Conservation (phyloP, 2,113 vertebrate genomes). For the Nymphicus hollandicus region DNA sequence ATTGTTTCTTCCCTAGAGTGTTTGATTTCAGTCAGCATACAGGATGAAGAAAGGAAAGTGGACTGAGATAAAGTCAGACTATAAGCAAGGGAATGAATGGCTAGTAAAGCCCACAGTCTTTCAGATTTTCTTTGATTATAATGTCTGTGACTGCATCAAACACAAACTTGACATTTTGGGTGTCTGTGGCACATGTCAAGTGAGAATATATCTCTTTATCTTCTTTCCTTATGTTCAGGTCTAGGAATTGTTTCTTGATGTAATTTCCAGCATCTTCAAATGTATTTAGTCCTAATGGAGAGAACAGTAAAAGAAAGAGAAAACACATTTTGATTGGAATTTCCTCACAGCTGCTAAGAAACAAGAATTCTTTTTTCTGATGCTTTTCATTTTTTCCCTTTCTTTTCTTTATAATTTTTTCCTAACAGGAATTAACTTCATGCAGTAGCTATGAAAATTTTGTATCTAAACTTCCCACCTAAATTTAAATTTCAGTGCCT, state of each 20-base stretch:
- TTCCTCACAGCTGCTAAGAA: not conserved
- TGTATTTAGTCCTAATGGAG: conserved; percentile 72
- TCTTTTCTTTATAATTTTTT: rapidly evolving
- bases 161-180: conserved; percentile 79
- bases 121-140: conserved; percentile 83
- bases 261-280: conserved; percentile 80
- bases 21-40: not conserved
- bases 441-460: not conserved
- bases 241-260: conserved; percentile 78
- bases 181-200: conserved; percentile 79
- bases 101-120: conserved; percentile 80
- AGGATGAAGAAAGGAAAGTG: not conserved
- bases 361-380: not conserved
- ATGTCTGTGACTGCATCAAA: conserved; percentile 82
- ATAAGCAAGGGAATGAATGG: not conserved
- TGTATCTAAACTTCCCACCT: not conserved
- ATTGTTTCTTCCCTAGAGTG: not conserved
- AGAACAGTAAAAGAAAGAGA: not conserved
- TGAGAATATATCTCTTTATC: conserved; percentile 79
- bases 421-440: not conserved
- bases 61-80: not conserved
- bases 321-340: not conserved
- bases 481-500: not conserved
- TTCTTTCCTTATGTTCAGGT: conserved; percentile 76
- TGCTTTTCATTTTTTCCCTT: not conserved